These are phyloP conservation scores for Periphyllus acericola DNA, from an alignment of 2,888 invertebrate species.

Conservation along the genomic window DNA sequence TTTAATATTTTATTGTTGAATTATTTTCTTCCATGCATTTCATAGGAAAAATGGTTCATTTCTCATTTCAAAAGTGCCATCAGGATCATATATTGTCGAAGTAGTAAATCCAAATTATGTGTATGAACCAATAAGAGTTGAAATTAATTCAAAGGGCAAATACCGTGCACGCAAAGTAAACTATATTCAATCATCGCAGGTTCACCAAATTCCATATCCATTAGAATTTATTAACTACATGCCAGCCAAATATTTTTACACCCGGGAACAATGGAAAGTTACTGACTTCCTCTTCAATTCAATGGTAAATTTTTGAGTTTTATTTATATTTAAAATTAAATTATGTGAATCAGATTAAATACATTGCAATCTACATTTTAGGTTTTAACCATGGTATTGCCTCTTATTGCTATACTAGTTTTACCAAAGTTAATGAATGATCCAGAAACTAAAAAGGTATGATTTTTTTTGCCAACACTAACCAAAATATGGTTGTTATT, in stretches of 20 bases:
- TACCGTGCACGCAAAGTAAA: conserved; percentile 94
- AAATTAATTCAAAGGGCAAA: conserved; percentile 97
- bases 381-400: conserved; percentile 96
- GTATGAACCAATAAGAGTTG: conserved; percentile 94
- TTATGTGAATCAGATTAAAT: background rate
- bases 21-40: background rate
- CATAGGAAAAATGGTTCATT: conserved; percentile 90
- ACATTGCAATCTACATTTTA: conserved; percentile 65
- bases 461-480: conserved; percentile 16
- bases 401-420: conserved; percentile 88
- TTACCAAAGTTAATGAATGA: conserved; percentile 98
- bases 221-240: conserved; percentile 86
- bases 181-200: conserved; percentile 89
- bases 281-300: conserved; percentile 97
- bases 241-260: conserved; percentile 88
- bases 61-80: conserved; percentile 84
- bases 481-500: background rate
- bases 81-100: conserved; percentile 95
- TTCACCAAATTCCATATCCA: conserved; percentile 92
- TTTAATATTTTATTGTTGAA: background rate
- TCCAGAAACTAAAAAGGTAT: conserved; percentile 91
- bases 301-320: conserved; percentile 73
- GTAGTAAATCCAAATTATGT: conserved; percentile 88
- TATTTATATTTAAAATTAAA: background rate
- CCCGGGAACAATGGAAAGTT: conserved; percentile 94